These are phyloP conservation scores for Steatornis caripensis DNA, from an alignment of 2,113 vertebrate genomes.

Conservation along the genomic window DNA sequence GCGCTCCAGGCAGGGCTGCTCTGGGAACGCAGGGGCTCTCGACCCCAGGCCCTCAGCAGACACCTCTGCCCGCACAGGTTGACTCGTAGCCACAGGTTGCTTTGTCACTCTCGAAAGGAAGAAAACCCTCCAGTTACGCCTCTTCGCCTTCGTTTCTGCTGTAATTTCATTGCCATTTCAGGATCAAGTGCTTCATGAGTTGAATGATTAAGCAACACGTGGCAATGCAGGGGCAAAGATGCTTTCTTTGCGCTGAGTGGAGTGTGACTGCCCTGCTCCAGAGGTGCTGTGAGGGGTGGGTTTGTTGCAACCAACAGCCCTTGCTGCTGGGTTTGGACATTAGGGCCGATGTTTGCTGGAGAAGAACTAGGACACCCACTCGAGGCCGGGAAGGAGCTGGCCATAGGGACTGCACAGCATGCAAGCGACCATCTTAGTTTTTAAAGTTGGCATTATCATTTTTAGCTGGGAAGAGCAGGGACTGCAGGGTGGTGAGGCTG, in stretches of 20 bases:
- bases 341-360: not conserved
- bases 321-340: not conserved
- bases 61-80: not conserved
- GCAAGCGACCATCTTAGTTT: not conserved
- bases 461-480: not conserved
- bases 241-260: not conserved
- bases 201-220: not conserved
- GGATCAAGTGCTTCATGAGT: not conserved
- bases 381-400: not conserved
- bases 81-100: not conserved
- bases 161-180: not conserved
- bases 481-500: not conserved
- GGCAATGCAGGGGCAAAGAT: accelerated
- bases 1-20: not conserved
- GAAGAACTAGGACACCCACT: not conserved
- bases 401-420: accelerated
- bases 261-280: not conserved
- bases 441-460: not conserved
- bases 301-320: not conserved
- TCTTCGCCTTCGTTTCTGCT: not conserved
- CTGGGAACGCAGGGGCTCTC: not conserved
- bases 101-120: not conserved
- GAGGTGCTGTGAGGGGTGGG: not conserved
- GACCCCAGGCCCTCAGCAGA: not conserved
- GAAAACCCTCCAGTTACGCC: not conserved